Conservation (phyloP, 1,140 invertebrate genomes). For the Centruroides sculpturatus region DNA sequence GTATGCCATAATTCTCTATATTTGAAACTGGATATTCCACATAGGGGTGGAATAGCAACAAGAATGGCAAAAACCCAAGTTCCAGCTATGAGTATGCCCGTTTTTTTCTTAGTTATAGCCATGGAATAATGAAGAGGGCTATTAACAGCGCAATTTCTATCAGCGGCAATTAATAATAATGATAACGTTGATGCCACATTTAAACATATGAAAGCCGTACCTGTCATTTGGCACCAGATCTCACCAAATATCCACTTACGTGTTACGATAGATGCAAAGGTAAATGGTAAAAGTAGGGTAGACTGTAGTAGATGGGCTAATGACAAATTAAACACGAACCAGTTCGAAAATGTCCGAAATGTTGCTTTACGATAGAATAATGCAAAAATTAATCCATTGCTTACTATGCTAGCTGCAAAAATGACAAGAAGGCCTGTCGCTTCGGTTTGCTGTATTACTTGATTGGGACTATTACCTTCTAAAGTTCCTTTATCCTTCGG, state of each 20-base stretch:
- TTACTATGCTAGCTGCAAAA: conserved; percentile 24
- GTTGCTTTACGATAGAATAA: conserved; percentile 41
- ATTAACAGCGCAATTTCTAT: conserved; percentile 74
- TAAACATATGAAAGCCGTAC: conserved; percentile 36
- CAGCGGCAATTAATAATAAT: conserved; percentile 56
- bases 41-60: conserved; percentile 3
- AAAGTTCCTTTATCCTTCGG: too few species aligned
- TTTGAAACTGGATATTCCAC: not conserved
- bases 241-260: conserved; percentile 25
- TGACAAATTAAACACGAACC: conserved; percentile 52
- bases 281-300: conserved; percentile 41
- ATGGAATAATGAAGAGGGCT: conserved; percentile 70
- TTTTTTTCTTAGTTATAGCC: conserved; percentile 53
- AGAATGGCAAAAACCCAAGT: conserved; percentile 9
- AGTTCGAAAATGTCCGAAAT: conserved; percentile 44
- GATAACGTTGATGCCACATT: conserved; percentile 46
- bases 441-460: too few species aligned
- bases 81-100: conserved; percentile 47
- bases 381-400: conserved; percentile 40
- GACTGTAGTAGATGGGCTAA: conserved; percentile 47
- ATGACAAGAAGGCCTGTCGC: not conserved
- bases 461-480: too few species aligned
- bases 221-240: conserved; percentile 34
- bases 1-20: conserved; percentile 8
- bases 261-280: conserved; percentile 30